Percentiles rank a stretch among this genome's conserved stretches.
phyloP scores from a whole-genome alignment of 2,888 invertebrate species.

The Agrotis puta region DNA sequence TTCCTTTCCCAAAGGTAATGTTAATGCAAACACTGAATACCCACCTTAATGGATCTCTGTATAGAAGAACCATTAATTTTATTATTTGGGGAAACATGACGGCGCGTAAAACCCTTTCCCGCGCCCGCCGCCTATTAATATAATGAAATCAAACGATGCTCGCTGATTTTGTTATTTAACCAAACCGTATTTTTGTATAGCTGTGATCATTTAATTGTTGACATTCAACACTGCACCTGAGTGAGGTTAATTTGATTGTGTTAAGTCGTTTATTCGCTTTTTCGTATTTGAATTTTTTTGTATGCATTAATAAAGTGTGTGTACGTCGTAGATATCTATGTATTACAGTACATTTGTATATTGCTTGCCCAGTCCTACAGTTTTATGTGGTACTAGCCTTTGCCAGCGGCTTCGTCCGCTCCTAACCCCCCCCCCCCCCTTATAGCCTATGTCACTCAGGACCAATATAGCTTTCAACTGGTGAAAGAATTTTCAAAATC shows the following conservation, averaged over 20 bases:
- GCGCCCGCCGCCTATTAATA: conserved; percentile 71
- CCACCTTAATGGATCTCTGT: conserved; percentile 78
- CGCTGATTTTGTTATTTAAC: conserved; percentile 70
- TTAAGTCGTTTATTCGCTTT: conserved; percentile 23
- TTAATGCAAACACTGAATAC: conserved; percentile 69
- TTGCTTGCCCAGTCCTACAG: too few relatives aligned
- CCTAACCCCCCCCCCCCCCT: too few relatives aligned
- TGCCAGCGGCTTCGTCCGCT: too few relatives aligned
- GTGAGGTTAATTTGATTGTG: conserved; percentile 25
- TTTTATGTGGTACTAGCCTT: too few relatives aligned
- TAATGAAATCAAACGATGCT: conserved; percentile 81
- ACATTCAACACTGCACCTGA: conserved; percentile 40
- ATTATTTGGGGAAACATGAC: conserved; percentile 82
- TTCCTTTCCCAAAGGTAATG: conserved; percentile 58
- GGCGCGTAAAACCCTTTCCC: conserved; percentile 77
- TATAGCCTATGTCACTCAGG: too few relatives aligned
- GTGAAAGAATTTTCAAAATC: too few relatives aligned
- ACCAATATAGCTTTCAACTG: too few relatives aligned
- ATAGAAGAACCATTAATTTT: conserved; percentile 82
- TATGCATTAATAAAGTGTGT: too few relatives aligned
- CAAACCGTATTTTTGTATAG: conserved; percentile 51
- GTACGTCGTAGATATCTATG: too few relatives aligned
- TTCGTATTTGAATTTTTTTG: background rate
- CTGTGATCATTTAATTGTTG: conserved; percentile 50
- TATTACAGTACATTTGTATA: too few relatives aligned